These are phyloP conservation scores for Carollia perspicillata DNA, from an alignment of 2,113 vertebrate genomes.

Conservation along the genomic window DNA sequence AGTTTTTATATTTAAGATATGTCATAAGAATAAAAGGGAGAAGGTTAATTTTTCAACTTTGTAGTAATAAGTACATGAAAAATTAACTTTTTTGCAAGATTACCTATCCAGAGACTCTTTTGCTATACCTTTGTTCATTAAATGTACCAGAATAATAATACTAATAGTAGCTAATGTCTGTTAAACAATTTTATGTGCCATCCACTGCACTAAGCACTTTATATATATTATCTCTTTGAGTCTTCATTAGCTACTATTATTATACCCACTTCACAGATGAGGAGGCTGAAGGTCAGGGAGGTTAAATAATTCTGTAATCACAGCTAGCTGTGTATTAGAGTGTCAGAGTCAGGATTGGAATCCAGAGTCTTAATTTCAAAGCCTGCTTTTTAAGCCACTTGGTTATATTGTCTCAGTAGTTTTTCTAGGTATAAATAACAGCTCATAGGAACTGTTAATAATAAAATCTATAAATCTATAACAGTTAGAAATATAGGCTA, in stretches of 20 bases:
- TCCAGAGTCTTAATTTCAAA: background rate
- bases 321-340: background rate
- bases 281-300: background rate
- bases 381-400: background rate
- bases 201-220: background rate
- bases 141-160: background rate
- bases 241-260: background rate
- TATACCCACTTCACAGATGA: background rate
- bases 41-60: background rate
- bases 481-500: background rate
- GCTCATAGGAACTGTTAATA: background rate
- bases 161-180: background rate
- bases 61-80: background rate
- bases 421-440: background rate
- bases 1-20: slow-evolving; percentile 25
- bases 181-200: background rate
- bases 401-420: background rate
- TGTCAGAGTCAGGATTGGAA: background rate
- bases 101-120: background rate
- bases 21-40: background rate
- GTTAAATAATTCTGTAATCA: background rate
- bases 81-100: background rate
- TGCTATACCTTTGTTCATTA: background rate
- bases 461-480: background rate
- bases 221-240: background rate